phyloP scores from a whole-genome alignment of 2,113 vertebrate species.

The Nanorana parkeri region DNA sequence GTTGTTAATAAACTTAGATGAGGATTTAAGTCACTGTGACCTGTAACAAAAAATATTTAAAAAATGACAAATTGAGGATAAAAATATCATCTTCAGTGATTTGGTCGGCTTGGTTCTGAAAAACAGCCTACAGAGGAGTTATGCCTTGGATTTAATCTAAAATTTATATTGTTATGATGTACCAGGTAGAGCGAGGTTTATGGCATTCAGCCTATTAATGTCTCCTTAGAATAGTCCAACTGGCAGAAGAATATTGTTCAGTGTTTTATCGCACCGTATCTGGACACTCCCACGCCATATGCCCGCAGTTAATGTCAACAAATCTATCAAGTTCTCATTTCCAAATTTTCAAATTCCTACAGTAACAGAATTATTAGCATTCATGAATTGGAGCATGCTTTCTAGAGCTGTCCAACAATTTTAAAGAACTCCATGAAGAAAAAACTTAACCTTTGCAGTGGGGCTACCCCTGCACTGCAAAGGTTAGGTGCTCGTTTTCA shows the following conservation, averaged over 20 bases:
- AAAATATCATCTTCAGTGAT: neutral
- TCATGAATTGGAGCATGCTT: neutral
- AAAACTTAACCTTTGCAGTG: no score
- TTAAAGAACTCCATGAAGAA: no score
- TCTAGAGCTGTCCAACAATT: neutral
- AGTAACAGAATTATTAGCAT: neutral
- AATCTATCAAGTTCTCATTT: neutral
- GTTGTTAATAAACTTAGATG: no score
- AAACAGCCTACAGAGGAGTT: neutral
- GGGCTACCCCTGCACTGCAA: no score
- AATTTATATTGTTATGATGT: conserved; percentile 1
- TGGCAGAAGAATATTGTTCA: conserved; percentile 1
- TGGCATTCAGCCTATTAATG: neutral
- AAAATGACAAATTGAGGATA: neutral
- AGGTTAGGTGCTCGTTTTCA: no score
- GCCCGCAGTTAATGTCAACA: conserved; percentile 9
- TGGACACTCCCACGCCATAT: neutral
- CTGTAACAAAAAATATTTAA: neutral
- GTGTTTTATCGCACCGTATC: conserved; percentile 25
- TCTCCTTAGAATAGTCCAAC: conserved; percentile 1
- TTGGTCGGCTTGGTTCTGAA: neutral
- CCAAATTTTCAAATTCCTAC: neutral
- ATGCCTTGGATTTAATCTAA: neutral
- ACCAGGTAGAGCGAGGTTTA: conserved; percentile 5
- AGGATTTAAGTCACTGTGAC: conserved; percentile 11